Evolutionary conservation across 2,113 vertebrate genomes (phyloP), one percentile per base, ranked within the genome.

Genomic region (Neomonachus schauinslandi): DNA sequence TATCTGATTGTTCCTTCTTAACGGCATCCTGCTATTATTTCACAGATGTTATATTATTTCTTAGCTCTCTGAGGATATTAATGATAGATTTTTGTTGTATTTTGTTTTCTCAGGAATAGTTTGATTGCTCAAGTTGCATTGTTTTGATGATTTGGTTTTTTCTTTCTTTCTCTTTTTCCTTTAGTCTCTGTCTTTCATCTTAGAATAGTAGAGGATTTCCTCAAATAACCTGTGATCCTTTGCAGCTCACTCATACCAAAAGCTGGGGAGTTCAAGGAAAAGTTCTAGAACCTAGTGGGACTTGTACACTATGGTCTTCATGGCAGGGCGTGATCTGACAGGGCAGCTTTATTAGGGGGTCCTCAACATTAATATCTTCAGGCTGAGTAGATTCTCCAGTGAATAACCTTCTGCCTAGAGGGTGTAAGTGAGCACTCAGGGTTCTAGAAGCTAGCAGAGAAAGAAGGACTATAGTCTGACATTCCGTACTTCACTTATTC

Each of bases 1-100:
- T 46, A 61, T 36, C n/a, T 19, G 3, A 61, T 31, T 42, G 19
- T 71, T 74, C 31, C 53, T 86, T 85, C 81, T 81, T 76, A 71
- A 46, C 18, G 49, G n/a, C 22, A 82, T 55, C 18, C 39, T 87
- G 51, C 74, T 76, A 42, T 91, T 89, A 94, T 65, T 89, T 94
- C 53, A 72, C 36, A 92, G 69, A 51, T 92, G 31, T 61, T 84
- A 9, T 94, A 85, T 80, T 96, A 39, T 92, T 94, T 85, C 57
- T 89, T 92, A 80, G 46, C 36, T 91, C 53, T 84, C 76, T 59
- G 55, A 91, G 51, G 16, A 46, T 69, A 55, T 88, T 55, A 87
- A 77, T 77, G 16, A 57, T 61, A 61, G 12, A 53, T 28, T 82
- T 95, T 74, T 67, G 36, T 76, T 91, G 31, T 67, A 12, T 92